Evolutionary conservation across 1,140 invertebrate genomes (phyloP).

Genomic region (Apis cerana): DNA sequence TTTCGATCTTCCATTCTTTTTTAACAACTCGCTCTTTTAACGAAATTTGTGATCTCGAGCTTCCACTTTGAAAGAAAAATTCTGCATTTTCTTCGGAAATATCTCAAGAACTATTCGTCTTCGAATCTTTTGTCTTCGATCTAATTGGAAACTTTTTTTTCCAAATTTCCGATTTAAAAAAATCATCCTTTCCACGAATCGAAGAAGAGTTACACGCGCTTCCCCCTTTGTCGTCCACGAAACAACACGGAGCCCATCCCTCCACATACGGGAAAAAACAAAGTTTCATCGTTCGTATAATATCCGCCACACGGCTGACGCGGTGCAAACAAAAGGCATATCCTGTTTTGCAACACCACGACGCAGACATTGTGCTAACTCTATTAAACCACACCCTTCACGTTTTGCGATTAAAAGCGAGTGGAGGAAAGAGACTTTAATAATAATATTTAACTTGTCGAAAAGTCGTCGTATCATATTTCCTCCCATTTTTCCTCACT

Average conservation of each 20-base stretch:
- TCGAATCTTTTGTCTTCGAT: no score
- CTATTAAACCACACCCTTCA: constrained; percentile 28
- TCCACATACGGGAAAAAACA: neutral
- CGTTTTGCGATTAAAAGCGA: constrained; percentile 24
- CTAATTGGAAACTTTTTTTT: no score
- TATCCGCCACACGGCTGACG: neutral
- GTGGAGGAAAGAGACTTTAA: neutral
- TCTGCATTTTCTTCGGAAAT: no score
- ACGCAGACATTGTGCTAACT: neutral
- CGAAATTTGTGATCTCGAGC: no score
- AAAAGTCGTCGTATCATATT: neutral
- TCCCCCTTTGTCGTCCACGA: neutral
- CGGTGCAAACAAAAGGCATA: constrained; percentile 38
- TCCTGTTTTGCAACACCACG: neutral
- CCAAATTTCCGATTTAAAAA: neutral
- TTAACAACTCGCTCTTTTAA: neutral
- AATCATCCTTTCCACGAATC: no score
- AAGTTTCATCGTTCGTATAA: constrained; percentile 31
- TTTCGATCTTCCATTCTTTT: neutral
- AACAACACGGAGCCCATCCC: neutral
- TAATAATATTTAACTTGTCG: constrained; percentile 41
- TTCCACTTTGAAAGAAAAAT: no score
- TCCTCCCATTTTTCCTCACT: no score
- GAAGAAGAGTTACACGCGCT: neutral
- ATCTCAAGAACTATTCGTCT: no score